phyloP scores from a whole-genome alignment of 2,888 invertebrate genomes.

The Hermaeophaga mercurialis region DNA sequence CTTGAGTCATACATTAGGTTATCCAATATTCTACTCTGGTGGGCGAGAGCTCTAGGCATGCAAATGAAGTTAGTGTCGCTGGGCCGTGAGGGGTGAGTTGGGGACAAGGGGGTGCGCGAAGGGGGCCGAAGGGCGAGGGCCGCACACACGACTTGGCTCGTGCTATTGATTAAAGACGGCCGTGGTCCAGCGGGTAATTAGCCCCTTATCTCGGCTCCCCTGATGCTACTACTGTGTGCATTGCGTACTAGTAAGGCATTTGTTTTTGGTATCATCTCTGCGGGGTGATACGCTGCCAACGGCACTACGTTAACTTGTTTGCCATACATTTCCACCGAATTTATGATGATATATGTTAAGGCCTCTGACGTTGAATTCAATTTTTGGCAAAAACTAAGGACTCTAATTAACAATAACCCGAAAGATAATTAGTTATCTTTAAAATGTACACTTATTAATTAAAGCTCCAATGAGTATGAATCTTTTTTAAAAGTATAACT shows the following conservation, averaged over 20 bases:
- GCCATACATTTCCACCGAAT: slow-evolving; percentile 10
- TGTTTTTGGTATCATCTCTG: slow-evolving; percentile 31
- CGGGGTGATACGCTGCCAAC: slow-evolving; percentile 20
- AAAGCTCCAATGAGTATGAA: too few species aligned
- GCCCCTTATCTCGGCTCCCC: slow-evolving; percentile 54
- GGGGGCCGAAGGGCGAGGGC: slow-evolving; percentile 34
- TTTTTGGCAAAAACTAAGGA: neutral
- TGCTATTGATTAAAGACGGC: slow-evolving; percentile 59
- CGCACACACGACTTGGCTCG: slow-evolving; percentile 52
- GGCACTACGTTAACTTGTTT: slow-evolving; percentile 19
- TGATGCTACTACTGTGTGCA: slow-evolving; percentile 37
- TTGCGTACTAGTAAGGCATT: slow-evolving; percentile 35
- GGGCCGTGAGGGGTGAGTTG: slow-evolving; percentile 39
- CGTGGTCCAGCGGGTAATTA: slow-evolving; percentile 59
- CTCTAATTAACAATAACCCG: neutral
- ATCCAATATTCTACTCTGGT: slow-evolving; percentile 59
- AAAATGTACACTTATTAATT: too few species aligned
- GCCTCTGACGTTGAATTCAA: neutral
- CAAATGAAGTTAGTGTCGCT: slow-evolving; percentile 59
- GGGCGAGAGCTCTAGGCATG: slow-evolving; percentile 58
- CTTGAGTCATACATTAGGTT: slow-evolving; percentile 57
- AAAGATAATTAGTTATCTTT: too few species aligned
- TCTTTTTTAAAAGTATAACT: too few species aligned
- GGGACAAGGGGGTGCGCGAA: slow-evolving; percentile 38
- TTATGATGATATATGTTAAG: slow-evolving; percentile 18